phyloP scores from a whole-genome alignment of 2,888 invertebrate species.

The Deroplatys truncata region DNA sequence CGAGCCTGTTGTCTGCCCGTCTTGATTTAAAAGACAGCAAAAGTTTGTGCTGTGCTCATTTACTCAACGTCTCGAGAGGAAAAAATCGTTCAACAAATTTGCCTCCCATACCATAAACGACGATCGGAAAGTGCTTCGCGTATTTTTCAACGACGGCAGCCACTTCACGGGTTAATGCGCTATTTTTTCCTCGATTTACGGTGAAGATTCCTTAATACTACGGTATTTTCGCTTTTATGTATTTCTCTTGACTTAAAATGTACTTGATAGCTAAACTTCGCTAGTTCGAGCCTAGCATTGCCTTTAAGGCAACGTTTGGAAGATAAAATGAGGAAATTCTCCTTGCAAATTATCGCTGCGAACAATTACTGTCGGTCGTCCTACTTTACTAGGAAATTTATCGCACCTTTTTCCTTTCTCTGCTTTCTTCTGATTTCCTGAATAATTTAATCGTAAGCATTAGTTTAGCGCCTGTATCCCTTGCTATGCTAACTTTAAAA shows the following conservation, averaged over 20 bases:
- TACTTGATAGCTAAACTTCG: neutral
- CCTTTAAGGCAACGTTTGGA: neutral
- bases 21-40: neutral
- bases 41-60: neutral
- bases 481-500: too few species aligned
- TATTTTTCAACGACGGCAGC: neutral
- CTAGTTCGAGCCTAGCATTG: neutral
- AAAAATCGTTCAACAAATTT: neutral
- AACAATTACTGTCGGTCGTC: neutral
- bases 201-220: neutral
- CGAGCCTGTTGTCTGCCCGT: neutral
- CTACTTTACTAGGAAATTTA: neutral
- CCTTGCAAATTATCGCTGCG: neutral
- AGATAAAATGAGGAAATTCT: neutral
- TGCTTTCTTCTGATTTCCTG: too few species aligned
- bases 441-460: too few species aligned
- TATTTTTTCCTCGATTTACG: neutral
- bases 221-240: too few species aligned
- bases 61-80: neutral
- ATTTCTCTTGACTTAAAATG: too few species aligned
- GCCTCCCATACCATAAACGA: neutral
- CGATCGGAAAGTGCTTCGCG: neutral
- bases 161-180: neutral
- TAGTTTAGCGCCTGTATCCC: too few species aligned
- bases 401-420: neutral